A percentile compares a stretch with the other conserved stretches of the same genome.
phyloP scores from a whole-genome alignment of 2,113 vertebrate species.

The Dipodomys spectabilis region DNA sequence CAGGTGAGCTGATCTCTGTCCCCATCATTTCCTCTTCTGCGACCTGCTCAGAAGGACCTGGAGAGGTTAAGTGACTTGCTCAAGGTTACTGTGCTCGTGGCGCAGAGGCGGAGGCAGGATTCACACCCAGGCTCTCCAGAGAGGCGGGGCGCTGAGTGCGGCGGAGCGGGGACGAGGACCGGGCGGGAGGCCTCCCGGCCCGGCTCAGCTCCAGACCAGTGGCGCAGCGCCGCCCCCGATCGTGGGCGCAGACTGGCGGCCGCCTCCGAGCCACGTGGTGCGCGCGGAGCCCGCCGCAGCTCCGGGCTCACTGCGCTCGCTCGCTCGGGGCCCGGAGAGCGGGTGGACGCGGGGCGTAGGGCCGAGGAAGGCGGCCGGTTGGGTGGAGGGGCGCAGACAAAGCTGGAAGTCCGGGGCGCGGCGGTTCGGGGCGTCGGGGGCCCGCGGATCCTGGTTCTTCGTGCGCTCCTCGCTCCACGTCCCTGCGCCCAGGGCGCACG shows the following conservation, averaged over 20 bases:
- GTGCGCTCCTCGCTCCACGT: background rate
- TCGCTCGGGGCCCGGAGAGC: background rate
- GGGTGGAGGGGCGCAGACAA: background rate
- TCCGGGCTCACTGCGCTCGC: conserved; percentile 24
- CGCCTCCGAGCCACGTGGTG: conserved; percentile 83
- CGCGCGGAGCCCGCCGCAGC: conserved; percentile 43
- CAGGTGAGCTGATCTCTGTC: background rate
- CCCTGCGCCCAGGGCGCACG: conserved; percentile 73
- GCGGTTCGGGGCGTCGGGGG: conserved; percentile 61
- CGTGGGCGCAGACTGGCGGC: conserved; percentile 65
- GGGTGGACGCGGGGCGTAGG: background rate
- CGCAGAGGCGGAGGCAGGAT: background rate
- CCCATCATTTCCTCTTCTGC: background rate
- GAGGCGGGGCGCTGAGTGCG: background rate
- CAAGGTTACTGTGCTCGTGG: conserved; percentile 68
- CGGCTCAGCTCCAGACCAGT: background rate
- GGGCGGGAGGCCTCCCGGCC: background rate
- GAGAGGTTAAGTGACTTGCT: conserved; percentile 59
- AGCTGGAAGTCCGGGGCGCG: background rate
- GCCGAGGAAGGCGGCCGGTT: background rate
- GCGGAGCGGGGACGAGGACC: background rate
- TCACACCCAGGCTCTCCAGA: background rate
- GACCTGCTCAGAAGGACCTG: background rate
- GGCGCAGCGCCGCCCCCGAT: conserved; percentile 70
- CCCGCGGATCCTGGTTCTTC: background rate